phyloP scores from a whole-genome alignment of 2,888 invertebrate genomes.

The Drosophila flavopinicola region DNA sequence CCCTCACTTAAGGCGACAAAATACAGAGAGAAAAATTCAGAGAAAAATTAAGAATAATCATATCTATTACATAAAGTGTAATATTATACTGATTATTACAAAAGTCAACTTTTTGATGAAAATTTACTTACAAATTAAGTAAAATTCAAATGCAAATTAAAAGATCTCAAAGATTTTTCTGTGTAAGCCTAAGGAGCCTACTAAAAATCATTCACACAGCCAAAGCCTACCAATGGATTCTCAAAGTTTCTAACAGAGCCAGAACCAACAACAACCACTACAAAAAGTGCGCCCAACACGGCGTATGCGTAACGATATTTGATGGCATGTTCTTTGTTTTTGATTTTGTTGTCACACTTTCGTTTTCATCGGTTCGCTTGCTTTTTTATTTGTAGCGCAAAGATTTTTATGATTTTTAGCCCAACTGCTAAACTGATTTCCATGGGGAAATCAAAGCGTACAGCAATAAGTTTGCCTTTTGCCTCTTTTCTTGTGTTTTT shows the following conservation, averaged over 20 bases:
- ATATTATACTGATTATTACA: no score
- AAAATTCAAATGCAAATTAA: no score
- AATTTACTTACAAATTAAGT: no score
- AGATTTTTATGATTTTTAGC: constrained; percentile 83
- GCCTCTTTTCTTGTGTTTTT: constrained; percentile 19
- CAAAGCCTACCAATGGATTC: constrained; percentile 57
- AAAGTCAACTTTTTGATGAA: no score
- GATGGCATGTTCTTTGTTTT: constrained; percentile 38
- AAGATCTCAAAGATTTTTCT: no score
- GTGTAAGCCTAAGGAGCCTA: constrained; percentile 28
- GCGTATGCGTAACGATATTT: constrained; percentile 72
- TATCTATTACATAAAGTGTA: no score
- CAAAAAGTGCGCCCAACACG: constrained; percentile 51
- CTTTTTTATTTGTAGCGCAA: constrained; percentile 73
- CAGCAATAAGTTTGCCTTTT: constrained; percentile 56
- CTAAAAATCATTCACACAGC: constrained; percentile 42
- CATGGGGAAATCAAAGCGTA: constrained; percentile 79
- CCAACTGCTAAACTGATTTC: constrained; percentile 83
- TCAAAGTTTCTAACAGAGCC: constrained; percentile 63
- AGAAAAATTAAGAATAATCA: no score
- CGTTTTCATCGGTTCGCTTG: constrained; percentile 60
- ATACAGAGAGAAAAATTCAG: constrained; percentile 25
- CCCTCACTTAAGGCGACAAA: constrained; percentile 27
- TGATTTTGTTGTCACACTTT: constrained; percentile 51
- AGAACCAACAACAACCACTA: constrained; percentile 28